Evolutionary conservation across 35 echinoderm and acorn worm species (phyloP), one percentile per base, ranked within the genome.

Genomic region (Eucidaris tribuloides): DNA sequence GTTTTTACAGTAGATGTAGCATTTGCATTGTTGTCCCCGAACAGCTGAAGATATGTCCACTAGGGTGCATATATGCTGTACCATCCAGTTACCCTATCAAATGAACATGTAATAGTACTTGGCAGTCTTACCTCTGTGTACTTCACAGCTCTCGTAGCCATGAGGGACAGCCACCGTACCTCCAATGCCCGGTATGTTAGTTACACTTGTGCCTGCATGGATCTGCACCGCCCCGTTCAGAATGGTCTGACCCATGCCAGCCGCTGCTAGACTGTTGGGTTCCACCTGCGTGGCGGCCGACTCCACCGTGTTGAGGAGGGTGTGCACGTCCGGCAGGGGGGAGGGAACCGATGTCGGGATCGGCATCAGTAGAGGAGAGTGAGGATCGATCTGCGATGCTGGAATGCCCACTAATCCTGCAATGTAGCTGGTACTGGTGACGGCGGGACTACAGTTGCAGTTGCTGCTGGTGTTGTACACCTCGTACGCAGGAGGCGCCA

Each of bases 301-400:
- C 34, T 70, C 84, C 81, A 89, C 37, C 27, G 49, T 89, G 20
- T 78, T 71, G 33, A 92, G 52, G 23, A 92, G 65, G 42, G 82
- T 85, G 1, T 85, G 65, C 45, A 92, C 55, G 42, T 86, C 89
- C 25, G 82, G 89, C 2, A 92, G 83, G 39, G 84, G 89, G 14
- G 89, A 79, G 17, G 82, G n/a, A 18, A 42, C 55, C 14, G 71
- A 74, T 14, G 34, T 31, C 14, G 20, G 15, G 68, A 41, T 14
- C 24, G 68, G 68, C 48, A 52, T 52, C 9, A 52, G 9, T 11
- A 9, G 9, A n/a, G n/a, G 9, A 36, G 68, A 25, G 41, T 74
- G 68, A 35, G 35, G 22, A 22, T 7, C 35, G 5, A 72, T 11
- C 66, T 72, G 66, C 15, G 63, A 24, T 35, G 68, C 41, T 41